Conservation (phyloP, 2,888 invertebrate genomes). For the Drosophila fulvimacula region DNA sequence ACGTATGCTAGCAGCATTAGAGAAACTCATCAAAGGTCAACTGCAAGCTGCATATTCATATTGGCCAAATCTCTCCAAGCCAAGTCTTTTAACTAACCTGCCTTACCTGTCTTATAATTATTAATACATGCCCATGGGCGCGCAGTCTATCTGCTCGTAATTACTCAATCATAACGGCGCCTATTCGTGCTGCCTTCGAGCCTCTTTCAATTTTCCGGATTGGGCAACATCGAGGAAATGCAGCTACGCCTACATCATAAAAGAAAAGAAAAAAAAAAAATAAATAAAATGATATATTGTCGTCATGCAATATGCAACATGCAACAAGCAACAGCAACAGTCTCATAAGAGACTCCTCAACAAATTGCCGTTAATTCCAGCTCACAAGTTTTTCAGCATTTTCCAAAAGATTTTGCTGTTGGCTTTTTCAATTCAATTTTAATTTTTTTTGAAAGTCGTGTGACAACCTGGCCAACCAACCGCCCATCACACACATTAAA, state of each 20-base stretch:
- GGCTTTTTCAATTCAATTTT: not conserved
- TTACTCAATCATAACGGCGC: slow-evolving; percentile 54
- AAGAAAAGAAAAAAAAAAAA: slow-evolving; percentile 1
- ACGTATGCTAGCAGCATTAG: not conserved
- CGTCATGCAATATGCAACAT: slow-evolving; percentile 54
- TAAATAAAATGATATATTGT: slow-evolving; percentile 30
- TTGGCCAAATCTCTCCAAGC: not conserved
- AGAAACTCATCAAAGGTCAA: not conserved
- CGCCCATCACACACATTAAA: slow-evolving; percentile 24
- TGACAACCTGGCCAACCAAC: slow-evolving; percentile 34
- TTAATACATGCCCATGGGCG: not conserved
- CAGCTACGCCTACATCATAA: slow-evolving; percentile 61
- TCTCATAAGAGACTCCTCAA: slow-evolving; percentile 22
- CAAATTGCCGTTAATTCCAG: slow-evolving; percentile 44
- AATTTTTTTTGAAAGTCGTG: slow-evolving; percentile 49
- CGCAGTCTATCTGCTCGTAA: slow-evolving; percentile 16
- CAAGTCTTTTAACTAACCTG: not conserved
- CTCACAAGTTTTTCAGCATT: slow-evolving; percentile 22
- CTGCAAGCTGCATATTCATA: not conserved
- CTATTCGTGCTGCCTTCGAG: slow-evolving; percentile 42
- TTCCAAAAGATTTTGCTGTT: not conserved
- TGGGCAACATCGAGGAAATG: slow-evolving; percentile 62
- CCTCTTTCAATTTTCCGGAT: slow-evolving; percentile 55
- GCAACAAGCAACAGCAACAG: slow-evolving; percentile 34
- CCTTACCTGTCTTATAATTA: slow-evolving; percentile 3